Evolutionary conservation across 2,888 invertebrate genomes (phyloP).

Genomic region (Malthinus seriepunctatus): DNA sequence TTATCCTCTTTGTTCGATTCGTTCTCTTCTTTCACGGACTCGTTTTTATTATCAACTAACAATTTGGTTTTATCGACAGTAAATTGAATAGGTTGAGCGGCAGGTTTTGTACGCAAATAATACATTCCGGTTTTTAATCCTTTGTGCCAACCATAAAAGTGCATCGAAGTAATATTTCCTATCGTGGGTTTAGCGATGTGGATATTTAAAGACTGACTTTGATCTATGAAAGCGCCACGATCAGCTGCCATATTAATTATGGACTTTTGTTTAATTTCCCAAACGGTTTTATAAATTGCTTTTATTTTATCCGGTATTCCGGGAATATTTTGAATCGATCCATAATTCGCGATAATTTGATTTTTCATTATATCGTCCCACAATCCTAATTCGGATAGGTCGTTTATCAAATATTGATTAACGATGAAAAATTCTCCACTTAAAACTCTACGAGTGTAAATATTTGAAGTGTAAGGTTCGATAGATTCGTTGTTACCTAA

Average conservation of each 20-base stretch:
- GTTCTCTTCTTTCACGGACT: slow-evolving; percentile 21
- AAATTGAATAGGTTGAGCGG: slow-evolving; percentile 95
- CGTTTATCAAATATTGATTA: slow-evolving; percentile 92
- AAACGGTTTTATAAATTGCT: slow-evolving; percentile 91
- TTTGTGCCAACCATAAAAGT: slow-evolving; percentile 96
- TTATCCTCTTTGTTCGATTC: slow-evolving; percentile 60
- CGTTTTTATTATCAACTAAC: slow-evolving; percentile 39
- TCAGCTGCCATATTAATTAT: slow-evolving; percentile 97
- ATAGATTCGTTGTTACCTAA: slow-evolving; percentile 98
- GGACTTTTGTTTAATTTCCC: slow-evolving; percentile 94
- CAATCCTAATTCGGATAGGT: slow-evolving; percentile 85
- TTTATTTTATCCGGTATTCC: slow-evolving; percentile 84
- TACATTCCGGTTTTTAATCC: slow-evolving; percentile 99
- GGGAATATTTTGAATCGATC: slow-evolving; percentile 89
- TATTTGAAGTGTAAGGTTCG: slow-evolving; percentile 97
- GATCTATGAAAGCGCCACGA: slow-evolving; percentile 97
- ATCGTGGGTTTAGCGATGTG: slow-evolving; percentile 95
- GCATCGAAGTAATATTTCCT: slow-evolving; percentile 95
- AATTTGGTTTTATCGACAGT: slow-evolving; percentile 89
- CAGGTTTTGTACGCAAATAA: slow-evolving; percentile 94
- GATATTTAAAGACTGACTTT: slow-evolving; percentile 97
- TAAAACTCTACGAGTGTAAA: slow-evolving; percentile 90
- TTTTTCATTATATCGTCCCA: slow-evolving; percentile 98
- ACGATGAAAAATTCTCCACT: slow-evolving; percentile 97
- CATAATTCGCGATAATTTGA: slow-evolving; percentile 85